Conservation (phyloP, 37 sponge, comb jelly and placozoan genomes). For the Amphimedon queenslandica region DNA sequence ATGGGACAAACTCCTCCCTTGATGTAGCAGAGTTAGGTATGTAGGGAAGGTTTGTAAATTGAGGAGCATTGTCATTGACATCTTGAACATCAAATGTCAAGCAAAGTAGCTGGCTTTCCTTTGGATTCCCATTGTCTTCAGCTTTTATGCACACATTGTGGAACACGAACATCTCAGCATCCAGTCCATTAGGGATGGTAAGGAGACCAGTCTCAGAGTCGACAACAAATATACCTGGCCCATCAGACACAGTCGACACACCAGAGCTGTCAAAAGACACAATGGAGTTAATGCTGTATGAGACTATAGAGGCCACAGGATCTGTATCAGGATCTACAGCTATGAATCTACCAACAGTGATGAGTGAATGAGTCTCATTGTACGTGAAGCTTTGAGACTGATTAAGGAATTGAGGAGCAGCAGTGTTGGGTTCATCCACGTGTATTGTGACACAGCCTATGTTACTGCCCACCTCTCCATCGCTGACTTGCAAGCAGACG, state of each 20-base stretch:
- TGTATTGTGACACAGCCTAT: conserved; percentile 57
- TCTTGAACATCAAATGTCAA: conserved; percentile 36
- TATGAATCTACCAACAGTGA: conserved; percentile 14
- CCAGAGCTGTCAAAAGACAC: conserved; percentile 8
- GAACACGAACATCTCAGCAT: conserved; percentile 36
- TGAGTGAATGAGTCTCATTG: conserved; percentile 3
- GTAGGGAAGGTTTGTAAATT: conserved; percentile 25
- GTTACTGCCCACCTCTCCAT: conserved; percentile 27
- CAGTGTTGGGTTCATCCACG: conserved; percentile 53
- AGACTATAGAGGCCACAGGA: conserved; percentile 21
- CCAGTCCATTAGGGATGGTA: conserved; percentile 40
- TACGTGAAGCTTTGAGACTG: conserved; percentile 4
- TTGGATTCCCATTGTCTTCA: conserved; percentile 58
- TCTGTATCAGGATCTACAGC: conserved; percentile 57
- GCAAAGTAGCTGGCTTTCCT: not conserved
- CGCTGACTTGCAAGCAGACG: conserved; percentile 50
- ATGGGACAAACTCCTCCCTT: conserved; percentile 19
- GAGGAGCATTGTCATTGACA: conserved; percentile 57
- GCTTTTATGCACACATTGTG: conserved; percentile 45
- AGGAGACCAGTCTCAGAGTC: conserved; percentile 45
- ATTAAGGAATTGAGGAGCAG: conserved; percentile 42
- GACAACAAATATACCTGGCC: conserved; percentile 7
- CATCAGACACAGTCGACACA: not conserved
- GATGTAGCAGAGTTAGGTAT: not conserved
- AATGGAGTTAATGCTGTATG: conserved; percentile 36